Base-by-base conservation (phyloP, 2,888 invertebrate species). In the Patella pellucida region DNA sequence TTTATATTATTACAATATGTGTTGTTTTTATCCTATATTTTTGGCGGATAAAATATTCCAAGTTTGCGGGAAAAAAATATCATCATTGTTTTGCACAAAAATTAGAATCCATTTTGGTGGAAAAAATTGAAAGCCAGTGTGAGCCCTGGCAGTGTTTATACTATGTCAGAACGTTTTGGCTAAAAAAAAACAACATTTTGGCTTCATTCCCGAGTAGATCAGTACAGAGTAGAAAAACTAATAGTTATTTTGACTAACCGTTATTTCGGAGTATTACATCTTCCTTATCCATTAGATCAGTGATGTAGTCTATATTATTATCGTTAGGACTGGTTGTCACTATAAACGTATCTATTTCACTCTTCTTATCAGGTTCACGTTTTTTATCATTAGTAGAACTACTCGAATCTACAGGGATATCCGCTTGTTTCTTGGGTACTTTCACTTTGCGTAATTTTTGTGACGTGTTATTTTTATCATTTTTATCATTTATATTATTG, bases 271-370 rank as follows among this genome's bases (percentile, higher is more conserved):
- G 62, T 62, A 62, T 62, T 12, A 62, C 19, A 23, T 62, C 62
- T 62, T 62, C 62, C 23, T 62, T 62, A 19, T 62, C 62, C 62
- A 62, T 62, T 23, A 62, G 19, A 19, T 62, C 62, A 11, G 62
- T 62, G 23, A 62, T 62, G 15, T 62, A 62, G 14, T 62, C 62
- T 62, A 23, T 23, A 15, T 23, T 62, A 62, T 19, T 19, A 15
- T 62, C 62, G 14, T 62, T 62, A 62, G 19, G 9, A 41, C 9
- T 41, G 7, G 41, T 41, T 41, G 41, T 41, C 41, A 41, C 1
- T 41, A 41, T 0, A 41, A 9, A 41, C 11, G 19, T 23, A 23
- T 62, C 62, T 12, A 11, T 62, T 62, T 23, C 19, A 62, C 5
- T 23, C 14, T 62, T 62, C 62, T 62, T 62, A 11, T 62, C 62